These are phyloP conservation scores for Tanytarsus gracilentus DNA, from an alignment of 2,888 invertebrate genomes.

Conservation along the genomic window DNA sequence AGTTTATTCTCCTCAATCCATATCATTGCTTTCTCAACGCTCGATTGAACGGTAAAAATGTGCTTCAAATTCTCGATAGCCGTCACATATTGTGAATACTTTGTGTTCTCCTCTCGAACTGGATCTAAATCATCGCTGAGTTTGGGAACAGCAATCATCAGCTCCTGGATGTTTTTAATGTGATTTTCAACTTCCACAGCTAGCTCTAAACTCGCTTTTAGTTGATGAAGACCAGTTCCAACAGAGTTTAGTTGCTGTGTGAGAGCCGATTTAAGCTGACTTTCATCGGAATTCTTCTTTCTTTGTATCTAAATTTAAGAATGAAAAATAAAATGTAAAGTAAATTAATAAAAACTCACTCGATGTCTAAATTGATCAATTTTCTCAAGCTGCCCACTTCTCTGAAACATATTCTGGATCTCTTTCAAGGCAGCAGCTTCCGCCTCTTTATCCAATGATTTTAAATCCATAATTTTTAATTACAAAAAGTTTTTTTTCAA, in stretches of 20 bases:
- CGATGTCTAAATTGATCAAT: slow-evolving; percentile 46
- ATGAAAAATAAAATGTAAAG: slow-evolving; percentile 37
- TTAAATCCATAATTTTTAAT: slow-evolving; percentile 43
- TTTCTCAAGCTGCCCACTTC: slow-evolving; percentile 93
- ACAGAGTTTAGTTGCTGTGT: slow-evolving; percentile 97
- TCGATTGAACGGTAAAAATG: slow-evolving; percentile 94
- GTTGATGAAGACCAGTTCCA: slow-evolving; percentile 80
- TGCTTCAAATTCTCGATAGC: slow-evolving; percentile 97
- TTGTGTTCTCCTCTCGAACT: slow-evolving; percentile 84
- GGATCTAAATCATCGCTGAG: slow-evolving; percentile 72
- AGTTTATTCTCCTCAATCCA: slow-evolving; percentile 93
- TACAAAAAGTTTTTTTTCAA: too few relatives aligned
- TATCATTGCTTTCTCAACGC: slow-evolving; percentile 86
- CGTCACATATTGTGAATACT: slow-evolving; percentile 94
- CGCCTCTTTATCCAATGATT: slow-evolving; percentile 67
- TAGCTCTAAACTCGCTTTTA: slow-evolving; percentile 77
- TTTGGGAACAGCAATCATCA: slow-evolving; percentile 67
- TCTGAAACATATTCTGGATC: slow-evolving; percentile 85
- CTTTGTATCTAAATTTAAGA: slow-evolving; percentile 53
- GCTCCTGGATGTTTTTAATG: slow-evolving; percentile 64
- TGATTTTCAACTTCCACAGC: slow-evolving; percentile 64
- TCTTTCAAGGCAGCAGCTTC: slow-evolving; percentile 69
- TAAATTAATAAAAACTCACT: slow-evolving; percentile 35
- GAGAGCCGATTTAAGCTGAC: slow-evolving; percentile 94
- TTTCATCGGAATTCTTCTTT: slow-evolving; percentile 85